These are phyloP conservation scores for Anguilla obscura DNA, from an alignment of 2,797 vertebrate species.

Conservation along the genomic window DNA sequence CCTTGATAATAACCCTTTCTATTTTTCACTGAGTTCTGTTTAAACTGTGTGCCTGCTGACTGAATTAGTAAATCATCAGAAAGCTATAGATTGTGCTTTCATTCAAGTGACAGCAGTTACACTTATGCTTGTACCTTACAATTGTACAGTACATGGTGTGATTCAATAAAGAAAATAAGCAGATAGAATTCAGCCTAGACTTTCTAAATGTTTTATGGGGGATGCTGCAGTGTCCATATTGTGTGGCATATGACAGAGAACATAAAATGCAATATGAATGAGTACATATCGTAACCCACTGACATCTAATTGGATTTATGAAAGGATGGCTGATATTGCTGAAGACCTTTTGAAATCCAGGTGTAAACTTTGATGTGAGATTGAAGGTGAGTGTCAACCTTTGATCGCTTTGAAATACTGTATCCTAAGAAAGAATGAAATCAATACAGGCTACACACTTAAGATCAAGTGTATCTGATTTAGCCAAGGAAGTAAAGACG, in stretches of 20 bases:
- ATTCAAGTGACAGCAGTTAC: neutral
- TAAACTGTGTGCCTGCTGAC: neutral
- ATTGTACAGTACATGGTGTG: neutral
- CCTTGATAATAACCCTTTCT: neutral
- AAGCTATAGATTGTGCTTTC: neutral
- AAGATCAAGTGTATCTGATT: neutral
- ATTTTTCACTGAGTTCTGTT: neutral
- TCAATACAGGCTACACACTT: neutral
- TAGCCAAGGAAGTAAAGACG: neutral
- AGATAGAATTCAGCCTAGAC: neutral
- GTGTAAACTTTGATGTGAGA: neutral
- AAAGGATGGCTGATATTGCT: neutral
- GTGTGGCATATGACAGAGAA: too few relatives aligned
- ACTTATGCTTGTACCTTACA: neutral
- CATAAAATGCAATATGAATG: too few relatives aligned
- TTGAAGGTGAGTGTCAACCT: neutral
- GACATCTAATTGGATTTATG: neutral
- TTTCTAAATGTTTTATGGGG: neutral
- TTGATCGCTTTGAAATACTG: neutral
- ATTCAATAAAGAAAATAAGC: too few relatives aligned
- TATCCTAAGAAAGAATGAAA: neutral
- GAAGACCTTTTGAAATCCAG: neutral
- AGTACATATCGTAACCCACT: too few relatives aligned
- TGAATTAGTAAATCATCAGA: neutral
- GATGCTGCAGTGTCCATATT: too few relatives aligned